Evolutionary conservation across 2,888 invertebrate species (phyloP), one percentile per base, ranked within the genome.

Genomic region (Drosophila mimica): DNA sequence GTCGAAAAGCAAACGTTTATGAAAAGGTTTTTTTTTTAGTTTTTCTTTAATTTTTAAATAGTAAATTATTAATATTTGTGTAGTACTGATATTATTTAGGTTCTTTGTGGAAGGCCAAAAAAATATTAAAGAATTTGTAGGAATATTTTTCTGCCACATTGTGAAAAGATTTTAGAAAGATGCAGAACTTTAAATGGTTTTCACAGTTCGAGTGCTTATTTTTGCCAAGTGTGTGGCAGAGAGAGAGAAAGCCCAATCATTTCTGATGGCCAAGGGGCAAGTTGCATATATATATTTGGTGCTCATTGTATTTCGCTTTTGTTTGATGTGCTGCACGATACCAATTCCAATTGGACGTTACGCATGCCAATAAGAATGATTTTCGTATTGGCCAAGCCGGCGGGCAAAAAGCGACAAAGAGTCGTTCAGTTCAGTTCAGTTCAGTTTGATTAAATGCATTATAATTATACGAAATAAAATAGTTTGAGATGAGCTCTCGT

Each of bases 371-470:
- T 70, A 63, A 60, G 66, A 53, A 38, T 28, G 54, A 17, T 11
- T 15, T 20, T 25, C 38, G 56, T 56, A 11, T 54, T 36, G 7
- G 11, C 13, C 0, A 36, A 36, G 25, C 36, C 49, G 8, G 49
- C 28, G 28, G 28, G 49, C 49, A 46, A 25, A 25, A 4, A 25
- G 46, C 20, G 46, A 4, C 20, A 20, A 46, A 6, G 38, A 38
- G 38, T 17, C 38, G 38, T 17, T 25, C 3, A 25, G 36, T 30
- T 30, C 30, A 36, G 17, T 36, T 31, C 11, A 28, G n/a, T n/a
- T 30, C 20, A 40, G 46, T 36, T 54, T 38, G 67, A 40, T 62
- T 61, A 72, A 76, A 72, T 75, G 76, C 78, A 76, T 67, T 88
- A 77, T 76, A 79, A 74, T 76, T 78, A 70, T 65, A 61, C 36